Base-by-base conservation (phyloP, 2,888 invertebrate genomes). In the Harpalus rubripes region DNA sequence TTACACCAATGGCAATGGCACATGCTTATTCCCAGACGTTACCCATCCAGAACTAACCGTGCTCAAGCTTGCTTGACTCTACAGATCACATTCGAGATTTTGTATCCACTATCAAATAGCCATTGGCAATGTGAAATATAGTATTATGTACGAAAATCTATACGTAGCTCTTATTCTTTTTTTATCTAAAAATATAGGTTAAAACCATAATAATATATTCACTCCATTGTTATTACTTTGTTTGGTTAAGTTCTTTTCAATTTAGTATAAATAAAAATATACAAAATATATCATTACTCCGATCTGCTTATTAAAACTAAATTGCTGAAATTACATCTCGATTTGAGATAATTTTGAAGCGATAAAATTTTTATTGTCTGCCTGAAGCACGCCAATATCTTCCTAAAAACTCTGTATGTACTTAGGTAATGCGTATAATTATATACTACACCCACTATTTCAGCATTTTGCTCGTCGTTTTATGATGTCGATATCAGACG, bases 361-460 rank as follows among this genome's bases (percentile, higher is more conserved):
- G 44, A 52, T 52, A 52, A 52, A 52, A 52, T 52, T 52, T 52
- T 52, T 52, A 52, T 52, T 52, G 44, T 52, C 44, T 52, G 44
- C 44, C 44, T 12, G 10, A 52, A 52, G 44, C 44, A 52, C 44
- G 44, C 44, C 44, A 52, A 52, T 8, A 52, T 52, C 44, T 52
- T 52, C 44, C 44, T 52, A 52, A 52, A 52, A 52, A 12, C 10
- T 12, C 44, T 10, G 56, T 58, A 58, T 78, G 78, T 78, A 78
- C 58, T 78, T 84, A 76, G 52, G 65, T 84, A 83, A 83, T 83
- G 26, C 16, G 44, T 84, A 84, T 84, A 84, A 84, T 84, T 84
- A 84, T 63, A 78, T 84, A 32, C 63, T 74, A 58, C 83, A 44
- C 83, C 83, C 84, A 76, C 76, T 84, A 84, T 84, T 84, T 76